Percentiles rank a stretch among this genome's conserved stretches.
Conservation (phyloP, 2,113 vertebrate species). For the Xenotilapia flavipinnis region DNA sequence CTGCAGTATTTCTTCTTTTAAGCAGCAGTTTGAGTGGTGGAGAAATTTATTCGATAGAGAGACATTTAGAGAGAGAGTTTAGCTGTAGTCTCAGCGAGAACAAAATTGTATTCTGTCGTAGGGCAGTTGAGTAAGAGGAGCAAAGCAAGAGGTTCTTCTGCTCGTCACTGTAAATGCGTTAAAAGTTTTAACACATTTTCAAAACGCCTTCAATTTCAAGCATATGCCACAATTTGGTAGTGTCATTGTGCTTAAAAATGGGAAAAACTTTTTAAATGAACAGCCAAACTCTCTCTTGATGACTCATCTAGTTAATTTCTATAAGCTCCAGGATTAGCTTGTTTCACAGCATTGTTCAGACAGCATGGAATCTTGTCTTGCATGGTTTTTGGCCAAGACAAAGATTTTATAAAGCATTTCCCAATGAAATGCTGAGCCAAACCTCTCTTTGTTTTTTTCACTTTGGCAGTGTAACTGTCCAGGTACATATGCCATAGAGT, state of each 20-base stretch:
- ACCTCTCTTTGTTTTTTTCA: slow-evolving; percentile 20
- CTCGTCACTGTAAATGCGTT: background rate
- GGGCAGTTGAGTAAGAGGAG: background rate
- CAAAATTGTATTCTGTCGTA: background rate
- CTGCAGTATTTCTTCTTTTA: slow-evolving; percentile 29
- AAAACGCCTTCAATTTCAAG: background rate
- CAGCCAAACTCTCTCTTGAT: slow-evolving; percentile 57
- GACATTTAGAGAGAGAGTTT: slow-evolving; percentile 58
- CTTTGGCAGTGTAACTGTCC: background rate
- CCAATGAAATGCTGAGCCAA: slow-evolving; percentile 55
- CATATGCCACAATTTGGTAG: background rate
- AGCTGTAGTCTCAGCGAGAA: background rate
- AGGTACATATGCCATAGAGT: background rate
- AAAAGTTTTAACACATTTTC: background rate
- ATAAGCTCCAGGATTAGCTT: slow-evolving; percentile 14
- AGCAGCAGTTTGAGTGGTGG: slow-evolving; percentile 28
- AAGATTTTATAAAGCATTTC: slow-evolving; percentile 53
- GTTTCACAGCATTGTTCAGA: slow-evolving; percentile 56
- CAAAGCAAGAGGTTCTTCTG: background rate
- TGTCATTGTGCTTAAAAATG: background rate
- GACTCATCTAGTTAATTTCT: slow-evolving; percentile 1
- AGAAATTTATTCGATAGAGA: slow-evolving; percentile 23
- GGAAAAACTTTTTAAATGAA: background rate
- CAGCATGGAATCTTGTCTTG: slow-evolving; percentile 60
- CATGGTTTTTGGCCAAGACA: slow-evolving; percentile 14